phyloP scores from a whole-genome alignment of 2,113 vertebrate species.

The Halichoerus grypus region DNA sequence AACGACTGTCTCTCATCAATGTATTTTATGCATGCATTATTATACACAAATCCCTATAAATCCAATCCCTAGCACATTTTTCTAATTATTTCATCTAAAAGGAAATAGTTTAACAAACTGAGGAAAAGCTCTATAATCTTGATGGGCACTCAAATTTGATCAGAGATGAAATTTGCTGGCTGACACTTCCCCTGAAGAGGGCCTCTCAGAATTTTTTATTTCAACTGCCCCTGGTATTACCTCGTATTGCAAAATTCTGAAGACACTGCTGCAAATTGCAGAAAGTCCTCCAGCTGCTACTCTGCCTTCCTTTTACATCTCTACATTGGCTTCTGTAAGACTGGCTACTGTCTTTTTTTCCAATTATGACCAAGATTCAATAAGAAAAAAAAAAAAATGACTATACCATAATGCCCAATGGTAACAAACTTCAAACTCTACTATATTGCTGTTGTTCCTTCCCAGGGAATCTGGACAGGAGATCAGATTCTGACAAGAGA shows the following conservation, averaged over 20 bases:
- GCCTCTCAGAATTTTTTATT: not conserved
- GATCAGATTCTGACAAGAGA: slow-evolving; percentile 41
- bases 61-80: not conserved
- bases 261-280: not conserved
- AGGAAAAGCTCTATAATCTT: not conserved
- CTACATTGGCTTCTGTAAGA: not conserved
- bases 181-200: not conserved
- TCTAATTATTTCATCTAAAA: not conserved
- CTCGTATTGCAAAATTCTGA: not conserved
- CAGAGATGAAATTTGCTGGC: not conserved
- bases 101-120: not conserved
- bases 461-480: not conserved
- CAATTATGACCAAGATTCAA: not conserved
- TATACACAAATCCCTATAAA: not conserved
- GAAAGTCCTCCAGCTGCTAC: not conserved
- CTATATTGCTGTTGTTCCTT: not conserved
- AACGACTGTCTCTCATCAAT: not conserved
- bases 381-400: not conserved
- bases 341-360: not conserved
- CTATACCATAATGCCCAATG: not conserved
- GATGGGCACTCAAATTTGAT: not conserved
- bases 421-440: not conserved
- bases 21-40: not conserved
- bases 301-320: not conserved
- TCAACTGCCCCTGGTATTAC: not conserved